A percentile compares a stretch with the other conserved stretches of the same genome.
These are phyloP conservation scores for Gephyroberyx darwinii DNA, from an alignment of 2,797 vertebrate species.

Conservation along the genomic window DNA sequence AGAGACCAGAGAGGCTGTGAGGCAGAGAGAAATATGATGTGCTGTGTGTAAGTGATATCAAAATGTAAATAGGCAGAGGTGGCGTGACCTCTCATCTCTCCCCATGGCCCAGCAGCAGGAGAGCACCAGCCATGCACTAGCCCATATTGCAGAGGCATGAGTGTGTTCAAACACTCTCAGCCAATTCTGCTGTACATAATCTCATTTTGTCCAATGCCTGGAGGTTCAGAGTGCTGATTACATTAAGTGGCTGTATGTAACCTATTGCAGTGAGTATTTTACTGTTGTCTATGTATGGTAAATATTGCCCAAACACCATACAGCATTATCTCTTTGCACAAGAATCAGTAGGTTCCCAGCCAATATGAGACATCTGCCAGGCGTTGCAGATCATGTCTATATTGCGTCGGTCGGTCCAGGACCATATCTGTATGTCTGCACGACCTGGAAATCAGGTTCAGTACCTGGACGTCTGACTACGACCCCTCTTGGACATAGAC, in stretches of 20 bases:
- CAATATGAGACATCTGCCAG: too few species aligned
- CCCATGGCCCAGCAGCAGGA: constrained; percentile 8
- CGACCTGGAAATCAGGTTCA: too few species aligned
- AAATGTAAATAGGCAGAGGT: constrained; percentile 36
- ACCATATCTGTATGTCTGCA: too few species aligned
- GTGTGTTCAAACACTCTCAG: constrained; percentile 32
- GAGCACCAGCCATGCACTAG: not conserved
- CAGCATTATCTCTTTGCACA: not conserved
- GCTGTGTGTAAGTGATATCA: constrained; percentile 33
- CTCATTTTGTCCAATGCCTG: constrained; percentile 15
- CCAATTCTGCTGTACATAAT: constrained; percentile 27
- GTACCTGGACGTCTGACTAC: too few species aligned
- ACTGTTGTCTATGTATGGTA: not conserved
- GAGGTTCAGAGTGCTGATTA: constrained; percentile 17
- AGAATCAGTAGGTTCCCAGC: too few species aligned
- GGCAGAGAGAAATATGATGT: constrained; percentile 16
- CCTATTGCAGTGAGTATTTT: not conserved
- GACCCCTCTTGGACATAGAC: too few species aligned
- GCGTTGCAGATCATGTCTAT: too few species aligned
- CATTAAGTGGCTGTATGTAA: not conserved
- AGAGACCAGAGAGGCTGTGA: constrained; percentile 12
- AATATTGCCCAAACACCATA: not conserved
- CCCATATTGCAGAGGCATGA: constrained; percentile 8
- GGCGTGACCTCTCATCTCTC: constrained; percentile 29
- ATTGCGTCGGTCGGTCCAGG: too few species aligned